A percentile compares a stretch with the other conserved stretches of the same genome.
Conservation (phyloP, 2,888 invertebrate species). For the Drepana falcataria region DNA sequence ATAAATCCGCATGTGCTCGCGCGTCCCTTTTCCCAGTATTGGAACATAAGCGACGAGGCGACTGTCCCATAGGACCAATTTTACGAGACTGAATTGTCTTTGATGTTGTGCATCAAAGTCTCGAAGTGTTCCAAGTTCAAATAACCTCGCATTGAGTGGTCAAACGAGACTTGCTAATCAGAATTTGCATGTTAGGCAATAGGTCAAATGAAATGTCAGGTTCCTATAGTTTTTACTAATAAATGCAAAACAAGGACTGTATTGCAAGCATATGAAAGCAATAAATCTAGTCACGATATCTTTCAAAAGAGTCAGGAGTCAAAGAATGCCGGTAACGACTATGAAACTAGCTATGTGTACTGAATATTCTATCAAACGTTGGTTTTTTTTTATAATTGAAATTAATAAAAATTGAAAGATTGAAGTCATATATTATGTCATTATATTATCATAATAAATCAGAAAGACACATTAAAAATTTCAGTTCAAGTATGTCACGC, state of each 20-base stretch:
- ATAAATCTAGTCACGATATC: too few species aligned
- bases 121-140: slow-evolving; percentile 21
- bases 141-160: slow-evolving; percentile 4
- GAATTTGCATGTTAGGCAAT: slow-evolving; percentile 1
- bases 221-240: too few species aligned
- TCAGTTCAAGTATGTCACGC: slow-evolving; percentile 19
- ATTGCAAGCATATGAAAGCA: too few species aligned
- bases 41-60: slow-evolving; percentile 32
- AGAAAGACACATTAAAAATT: slow-evolving; percentile 30
- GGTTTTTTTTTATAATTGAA: too few species aligned
- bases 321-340: too few species aligned
- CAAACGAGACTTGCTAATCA: slow-evolving; percentile 3
- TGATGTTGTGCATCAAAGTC: slow-evolving; percentile 21
- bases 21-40: slow-evolving; percentile 46
- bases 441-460: slow-evolving; percentile 21
- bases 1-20: slow-evolving; percentile 54
- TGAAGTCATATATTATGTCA: too few species aligned
- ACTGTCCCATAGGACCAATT: slow-evolving; percentile 41
- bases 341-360: too few species aligned
- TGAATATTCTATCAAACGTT: too few species aligned
- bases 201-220: too few species aligned
- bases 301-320: too few species aligned
- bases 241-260: too few species aligned
- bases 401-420: too few species aligned
- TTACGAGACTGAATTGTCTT: slow-evolving; percentile 43